Evolutionary conservation across 64 coral and sea anemone species (phyloP), one percentile per base, ranked within the genome.

Genomic region (Pocillopora verrucosa): DNA sequence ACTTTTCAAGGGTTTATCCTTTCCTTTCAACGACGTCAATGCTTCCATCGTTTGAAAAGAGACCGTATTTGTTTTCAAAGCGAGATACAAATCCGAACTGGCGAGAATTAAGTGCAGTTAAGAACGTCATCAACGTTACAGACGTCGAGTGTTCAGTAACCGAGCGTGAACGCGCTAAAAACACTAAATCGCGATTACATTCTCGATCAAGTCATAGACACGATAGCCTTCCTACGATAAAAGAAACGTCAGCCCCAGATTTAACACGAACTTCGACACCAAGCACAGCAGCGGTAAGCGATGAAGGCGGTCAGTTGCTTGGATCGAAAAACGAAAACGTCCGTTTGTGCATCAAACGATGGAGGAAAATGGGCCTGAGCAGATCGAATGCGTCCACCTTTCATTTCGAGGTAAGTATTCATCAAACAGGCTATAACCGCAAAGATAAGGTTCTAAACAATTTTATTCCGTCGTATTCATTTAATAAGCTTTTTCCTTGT

Each of bases 31-130:
- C 0, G 22, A 9, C 36, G 34, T 57, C 45, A 72, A 72, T 85
- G 82, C 64, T 70, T n/a, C 82, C 82, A 22, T 10, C 82, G 5
- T 85, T 85, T 45, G 82, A 85, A 41, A 85, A 85, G 65, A 85
- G 56, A 41, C 37, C 82, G 9, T 30, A 34, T 62, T 81, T n/a
- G 37, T 25, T 85, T 70, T 9, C 12, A 65, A 85, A 85, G 65
- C 82, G 82, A 13, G 82, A 85, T 51, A 51, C 41, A 72, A 51
- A 37, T 57, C 82, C 69, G 56, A 85, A 72, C n/a, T 58, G 82
- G 82, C 26, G 82, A 63, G 82, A 85, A n/a, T 26, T 12, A 37
- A 85, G 57, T 24, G 67, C 67, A 11, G 22, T 70, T n/a, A 85
- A 72, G 38, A 70, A 10, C 14, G 20, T 25, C 70, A 9, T 63